Conservation (phyloP, 2,888 invertebrate genomes). For the Pyralis farinalis region DNA sequence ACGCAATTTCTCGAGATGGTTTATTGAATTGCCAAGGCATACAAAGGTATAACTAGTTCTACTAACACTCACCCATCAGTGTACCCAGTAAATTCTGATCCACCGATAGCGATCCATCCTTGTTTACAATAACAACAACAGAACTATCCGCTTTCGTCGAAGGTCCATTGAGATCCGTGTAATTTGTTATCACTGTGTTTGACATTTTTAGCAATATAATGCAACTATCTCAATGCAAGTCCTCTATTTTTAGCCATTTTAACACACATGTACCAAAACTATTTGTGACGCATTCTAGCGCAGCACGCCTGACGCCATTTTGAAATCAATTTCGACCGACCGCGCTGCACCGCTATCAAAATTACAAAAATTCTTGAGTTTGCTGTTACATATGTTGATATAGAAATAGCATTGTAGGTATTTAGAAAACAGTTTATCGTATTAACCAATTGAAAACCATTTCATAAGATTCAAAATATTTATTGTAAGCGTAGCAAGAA, state of each 20-base stretch:
- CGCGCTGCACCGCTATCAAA: slow-evolving; percentile 4
- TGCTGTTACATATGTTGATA: too few relatives aligned
- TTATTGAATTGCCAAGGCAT: too few relatives aligned
- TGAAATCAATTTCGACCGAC: slow-evolving; percentile 41
- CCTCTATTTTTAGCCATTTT: slow-evolving; percentile 68
- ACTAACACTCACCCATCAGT: slow-evolving; percentile 83
- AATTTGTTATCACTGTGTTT: slow-evolving; percentile 77
- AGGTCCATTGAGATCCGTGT: slow-evolving; percentile 75
- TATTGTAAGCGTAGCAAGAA: too few relatives aligned
- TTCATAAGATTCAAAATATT: too few relatives aligned
- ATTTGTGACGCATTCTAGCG: slow-evolving; percentile 61
- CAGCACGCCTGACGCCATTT: slow-evolving; percentile 73
- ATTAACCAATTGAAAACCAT: too few relatives aligned
- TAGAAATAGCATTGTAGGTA: neutral
- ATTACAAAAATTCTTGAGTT: neutral
- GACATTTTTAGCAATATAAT: slow-evolving; percentile 68
- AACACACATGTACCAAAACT: slow-evolving; percentile 63
- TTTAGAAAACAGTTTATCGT: neutral
- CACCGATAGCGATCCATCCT: slow-evolving; percentile 91
- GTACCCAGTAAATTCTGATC: slow-evolving; percentile 90
- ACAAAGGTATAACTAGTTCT: too few relatives aligned
- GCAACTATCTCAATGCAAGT: slow-evolving; percentile 52
- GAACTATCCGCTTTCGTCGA: slow-evolving; percentile 83
- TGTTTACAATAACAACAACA: slow-evolving; percentile 91
- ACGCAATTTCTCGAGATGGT: too few relatives aligned